These are phyloP conservation scores for Eriosoma lanigerum DNA, from an alignment of 1,140 invertebrate genomes.

Conservation along the genomic window DNA sequence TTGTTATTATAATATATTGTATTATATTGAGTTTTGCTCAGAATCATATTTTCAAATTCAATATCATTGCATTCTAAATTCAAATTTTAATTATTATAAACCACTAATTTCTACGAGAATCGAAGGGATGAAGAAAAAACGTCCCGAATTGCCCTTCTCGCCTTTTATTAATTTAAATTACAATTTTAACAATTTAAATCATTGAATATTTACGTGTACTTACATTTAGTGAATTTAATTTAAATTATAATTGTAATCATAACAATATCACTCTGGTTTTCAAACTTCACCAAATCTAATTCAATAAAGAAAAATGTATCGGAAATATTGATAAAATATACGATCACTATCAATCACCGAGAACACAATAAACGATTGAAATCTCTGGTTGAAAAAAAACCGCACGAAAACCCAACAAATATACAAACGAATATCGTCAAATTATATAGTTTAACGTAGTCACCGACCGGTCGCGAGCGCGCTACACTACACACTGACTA, in stretches of 20 bases:
- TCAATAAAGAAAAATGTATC: neutral
- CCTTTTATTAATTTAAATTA: too few relatives aligned
- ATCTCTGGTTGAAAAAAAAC: neutral
- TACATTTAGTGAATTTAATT: slow-evolving; percentile 20
- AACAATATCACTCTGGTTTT: neutral
- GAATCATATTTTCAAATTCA: too few relatives aligned
- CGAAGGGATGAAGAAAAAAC: too few relatives aligned
- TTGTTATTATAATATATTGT: too few relatives aligned
- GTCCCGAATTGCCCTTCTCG: too few relatives aligned
- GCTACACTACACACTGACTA: slow-evolving; percentile 51
- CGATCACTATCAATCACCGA: neutral
- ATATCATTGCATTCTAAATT: too few relatives aligned
- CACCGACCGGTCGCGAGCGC: slow-evolving; percentile 39
- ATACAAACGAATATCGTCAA: slow-evolving; percentile 5
- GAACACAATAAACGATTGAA: neutral
- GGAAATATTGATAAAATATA: too few relatives aligned
- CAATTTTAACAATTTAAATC: too few relatives aligned
- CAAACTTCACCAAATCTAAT: neutral
- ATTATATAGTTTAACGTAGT: neutral
- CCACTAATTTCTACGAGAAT: too few relatives aligned
- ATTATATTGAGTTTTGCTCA: too few relatives aligned
- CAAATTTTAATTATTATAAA: too few relatives aligned
- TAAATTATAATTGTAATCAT: neutral
- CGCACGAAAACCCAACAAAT: neutral
- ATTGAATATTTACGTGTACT: neutral